These are phyloP conservation scores for Sarcophaga caerulescens DNA, from an alignment of 2,888 invertebrate species.

Conservation along the genomic window DNA sequence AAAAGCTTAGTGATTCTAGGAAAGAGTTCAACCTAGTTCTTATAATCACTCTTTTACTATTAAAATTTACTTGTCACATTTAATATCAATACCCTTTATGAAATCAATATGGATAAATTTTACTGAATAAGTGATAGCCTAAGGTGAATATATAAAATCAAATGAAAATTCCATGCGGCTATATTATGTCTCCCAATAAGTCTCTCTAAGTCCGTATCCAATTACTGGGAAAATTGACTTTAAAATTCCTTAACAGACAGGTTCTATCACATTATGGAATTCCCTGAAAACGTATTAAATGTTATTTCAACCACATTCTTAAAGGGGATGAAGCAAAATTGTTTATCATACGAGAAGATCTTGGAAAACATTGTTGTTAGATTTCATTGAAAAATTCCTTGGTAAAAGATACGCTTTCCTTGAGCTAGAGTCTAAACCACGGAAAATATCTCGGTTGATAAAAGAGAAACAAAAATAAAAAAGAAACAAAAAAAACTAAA, in stretches of 20 bases:
- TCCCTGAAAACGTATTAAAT: neutral
- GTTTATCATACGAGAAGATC: neutral
- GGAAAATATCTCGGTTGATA: slow-evolving; percentile 4
- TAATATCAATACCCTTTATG: too few relatives aligned
- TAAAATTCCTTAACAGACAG: neutral
- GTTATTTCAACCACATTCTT: neutral
- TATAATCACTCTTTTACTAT: too few relatives aligned
- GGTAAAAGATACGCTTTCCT: slow-evolving; percentile 36
- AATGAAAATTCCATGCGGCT: too few relatives aligned
- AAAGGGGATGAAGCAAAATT: neutral
- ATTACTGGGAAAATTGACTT: neutral
- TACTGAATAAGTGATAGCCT: too few relatives aligned
- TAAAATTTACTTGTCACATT: too few relatives aligned
- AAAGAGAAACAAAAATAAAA: slow-evolving; percentile 5
- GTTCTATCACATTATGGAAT: neutral
- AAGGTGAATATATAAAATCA: too few relatives aligned
- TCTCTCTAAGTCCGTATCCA: neutral
- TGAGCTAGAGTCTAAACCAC: neutral
- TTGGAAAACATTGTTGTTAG: slow-evolving; percentile 21
- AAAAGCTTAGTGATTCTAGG: too few relatives aligned
- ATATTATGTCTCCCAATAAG: too few relatives aligned
- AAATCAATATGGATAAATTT: too few relatives aligned
- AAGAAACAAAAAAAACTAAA: slow-evolving; percentile 16
- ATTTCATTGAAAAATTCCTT: slow-evolving; percentile 47
- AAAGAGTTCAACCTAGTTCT: too few relatives aligned